phyloP scores from a whole-genome alignment of 2,113 vertebrate genomes.

The Pangasianodon gigas region DNA sequence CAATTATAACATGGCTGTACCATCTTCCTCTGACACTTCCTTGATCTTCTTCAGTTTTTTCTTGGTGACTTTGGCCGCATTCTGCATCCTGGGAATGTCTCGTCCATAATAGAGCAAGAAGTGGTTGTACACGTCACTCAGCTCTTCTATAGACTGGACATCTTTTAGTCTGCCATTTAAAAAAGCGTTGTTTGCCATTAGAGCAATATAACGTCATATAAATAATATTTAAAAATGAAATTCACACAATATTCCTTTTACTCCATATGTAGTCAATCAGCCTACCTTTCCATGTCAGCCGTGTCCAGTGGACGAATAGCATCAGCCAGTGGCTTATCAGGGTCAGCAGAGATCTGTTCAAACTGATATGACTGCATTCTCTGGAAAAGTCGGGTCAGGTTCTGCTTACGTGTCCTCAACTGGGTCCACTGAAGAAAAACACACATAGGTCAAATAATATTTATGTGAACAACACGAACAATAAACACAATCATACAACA shows the following conservation, averaged over 20 bases:
- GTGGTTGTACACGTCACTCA: constrained; percentile 95
- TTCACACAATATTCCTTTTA: background rate
- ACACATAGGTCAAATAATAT: background rate
- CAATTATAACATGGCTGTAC: constrained; percentile 57
- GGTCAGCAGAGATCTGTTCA: constrained; percentile 96
- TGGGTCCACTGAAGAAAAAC: constrained; percentile 86
- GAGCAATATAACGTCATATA: background rate
- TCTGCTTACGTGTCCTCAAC: constrained; percentile 93
- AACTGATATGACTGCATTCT: constrained; percentile 98
- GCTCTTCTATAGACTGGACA: constrained; percentile 93
- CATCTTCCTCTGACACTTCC: constrained; percentile 86
- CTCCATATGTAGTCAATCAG: background rate
- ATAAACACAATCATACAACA: background rate
- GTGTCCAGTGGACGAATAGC: constrained; percentile 94
- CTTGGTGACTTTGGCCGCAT: constrained; percentile 83
- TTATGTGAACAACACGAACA: background rate
- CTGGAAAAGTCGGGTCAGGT: constrained; percentile 92
- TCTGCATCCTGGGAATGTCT: constrained; percentile 98
- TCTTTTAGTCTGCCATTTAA: constrained; percentile 83
- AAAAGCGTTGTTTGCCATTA: background rate
- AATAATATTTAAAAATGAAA: background rate
- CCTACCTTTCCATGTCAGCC: constrained; percentile 92
- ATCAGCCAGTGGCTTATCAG: constrained; percentile 95
- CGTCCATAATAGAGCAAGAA: constrained; percentile 96
- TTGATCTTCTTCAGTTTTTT: constrained; percentile 92